A percentile compares a stretch with the other conserved stretches of the same genome.
These are phyloP conservation scores for Pseudomyrmex flavicornis DNA, from an alignment of 1,140 invertebrate species.

Conservation along the genomic window DNA sequence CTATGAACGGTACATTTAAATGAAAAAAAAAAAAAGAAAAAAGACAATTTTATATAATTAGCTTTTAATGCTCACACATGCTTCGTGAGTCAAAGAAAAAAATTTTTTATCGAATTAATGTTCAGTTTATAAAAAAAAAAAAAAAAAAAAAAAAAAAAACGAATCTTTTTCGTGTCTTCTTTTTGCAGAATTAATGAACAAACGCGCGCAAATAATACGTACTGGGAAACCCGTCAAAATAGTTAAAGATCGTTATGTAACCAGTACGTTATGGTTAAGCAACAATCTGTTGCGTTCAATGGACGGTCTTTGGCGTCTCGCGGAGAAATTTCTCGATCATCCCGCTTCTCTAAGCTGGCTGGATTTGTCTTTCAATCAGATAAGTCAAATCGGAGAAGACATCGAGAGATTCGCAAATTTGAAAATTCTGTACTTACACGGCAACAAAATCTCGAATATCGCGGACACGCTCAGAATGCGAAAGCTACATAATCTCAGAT, in stretches of 20 bases:
- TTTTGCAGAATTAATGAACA: slow-evolving; percentile 76
- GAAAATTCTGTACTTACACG: slow-evolving; percentile 85
- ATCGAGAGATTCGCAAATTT: slow-evolving; percentile 79
- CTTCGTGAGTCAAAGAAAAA: neutral
- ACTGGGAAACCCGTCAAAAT: slow-evolving; percentile 80
- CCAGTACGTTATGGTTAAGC: slow-evolving; percentile 85
- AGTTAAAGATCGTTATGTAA: slow-evolving; percentile 81
- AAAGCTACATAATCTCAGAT: slow-evolving; percentile 81
- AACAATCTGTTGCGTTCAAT: slow-evolving; percentile 85
- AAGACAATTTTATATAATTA: too few relatives aligned
- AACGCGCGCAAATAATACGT: slow-evolving; percentile 73
- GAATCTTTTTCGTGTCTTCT: slow-evolving; percentile 2
- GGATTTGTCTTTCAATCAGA: slow-evolving; percentile 86
- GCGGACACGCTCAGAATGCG: slow-evolving; percentile 81
- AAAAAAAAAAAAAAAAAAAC: neutral
- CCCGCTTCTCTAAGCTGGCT: slow-evolving; percentile 84
- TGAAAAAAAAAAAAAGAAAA: neutral
- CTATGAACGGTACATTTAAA: slow-evolving; percentile 72
- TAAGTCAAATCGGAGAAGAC: slow-evolving; percentile 82
- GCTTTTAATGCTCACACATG: too few relatives aligned
- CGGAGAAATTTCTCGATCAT: slow-evolving; percentile 79
- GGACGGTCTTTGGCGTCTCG: slow-evolving; percentile 79
- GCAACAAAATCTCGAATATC: slow-evolving; percentile 84
- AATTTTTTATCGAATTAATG: neutral
- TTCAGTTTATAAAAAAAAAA: neutral